Conservation (phyloP, 2,113 vertebrate genomes). For the Lethenteron reissneri region DNA sequence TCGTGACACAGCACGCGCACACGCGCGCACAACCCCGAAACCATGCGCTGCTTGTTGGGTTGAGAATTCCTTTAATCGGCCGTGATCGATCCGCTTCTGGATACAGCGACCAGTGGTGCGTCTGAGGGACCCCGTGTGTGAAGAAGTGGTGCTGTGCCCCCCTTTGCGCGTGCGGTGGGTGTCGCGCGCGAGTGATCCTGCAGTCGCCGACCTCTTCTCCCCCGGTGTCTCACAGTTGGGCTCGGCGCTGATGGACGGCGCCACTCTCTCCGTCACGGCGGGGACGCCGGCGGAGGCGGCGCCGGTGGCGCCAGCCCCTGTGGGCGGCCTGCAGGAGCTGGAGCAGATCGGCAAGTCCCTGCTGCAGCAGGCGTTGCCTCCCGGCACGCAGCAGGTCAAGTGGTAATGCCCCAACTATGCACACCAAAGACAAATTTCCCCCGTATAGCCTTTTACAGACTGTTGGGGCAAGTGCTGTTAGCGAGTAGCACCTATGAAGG, state of each 20-base stretch:
- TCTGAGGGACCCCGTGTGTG: constrained; percentile 9
- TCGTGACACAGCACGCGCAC: no score
- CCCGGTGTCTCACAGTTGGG: constrained; percentile 4
- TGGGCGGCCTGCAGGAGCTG: constrained; percentile 56
- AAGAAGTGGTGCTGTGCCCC: no score
- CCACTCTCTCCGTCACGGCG: not conserved
- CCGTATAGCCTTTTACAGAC: no score
- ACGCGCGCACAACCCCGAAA: no score
- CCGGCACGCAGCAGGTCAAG: constrained; percentile 62
- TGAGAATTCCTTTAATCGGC: no score
- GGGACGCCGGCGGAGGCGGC: not conserved
- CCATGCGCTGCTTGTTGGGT: no score
- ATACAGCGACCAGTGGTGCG: constrained; percentile 21
- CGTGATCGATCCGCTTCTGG: no score
- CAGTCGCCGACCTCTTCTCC: constrained; percentile 13
- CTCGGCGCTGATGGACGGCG: no score
- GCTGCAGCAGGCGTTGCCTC: constrained; percentile 69
- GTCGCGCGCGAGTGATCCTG: constrained; percentile 19
- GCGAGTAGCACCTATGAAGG: no score
- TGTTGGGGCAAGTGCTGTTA: no score
- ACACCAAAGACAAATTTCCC: no score
- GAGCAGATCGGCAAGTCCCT: constrained; percentile 70
- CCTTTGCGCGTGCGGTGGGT: constrained; percentile 17
- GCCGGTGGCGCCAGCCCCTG: constrained; percentile 11
- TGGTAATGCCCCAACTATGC: constrained; percentile 28